Evolutionary conservation across 2,797 vertebrate genomes (phyloP), one percentile per base, ranked within the genome.

Genomic region (Hylomyscus alleni): DNA sequence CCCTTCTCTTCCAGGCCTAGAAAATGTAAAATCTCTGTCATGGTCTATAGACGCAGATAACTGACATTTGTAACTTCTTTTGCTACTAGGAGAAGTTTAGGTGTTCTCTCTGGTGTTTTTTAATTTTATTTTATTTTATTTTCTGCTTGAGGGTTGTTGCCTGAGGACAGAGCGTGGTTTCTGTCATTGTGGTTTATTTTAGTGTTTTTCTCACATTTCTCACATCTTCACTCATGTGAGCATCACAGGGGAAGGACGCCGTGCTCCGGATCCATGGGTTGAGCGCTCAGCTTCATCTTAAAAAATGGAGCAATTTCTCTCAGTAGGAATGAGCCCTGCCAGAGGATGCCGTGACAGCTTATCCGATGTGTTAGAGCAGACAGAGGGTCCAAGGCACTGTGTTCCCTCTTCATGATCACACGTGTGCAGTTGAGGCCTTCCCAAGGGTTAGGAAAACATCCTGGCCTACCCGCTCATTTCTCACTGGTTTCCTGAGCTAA

Each of bases 401-500:
- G 4, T 15, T 26, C 26, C 17, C 44, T 20, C 11, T 75, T 89
- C 9, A 44, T 4, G 69, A 50, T 5, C 56, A 37, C 19, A n/a
- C 14, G n/a, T 13, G 62, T 24, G 17, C 29, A 26, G 37, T 22
- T 40, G 58, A 76, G 60, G 54, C 78, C 31, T 75, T 37, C 24
- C 91, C 65, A 50, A 95, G 80, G 84, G 92, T 97, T 96, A 96
- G 84, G 60, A 97, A 97, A 96, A 97, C 96, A 97, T 97, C 97
- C 95, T 90, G 96, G 72, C 1, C 0, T 80, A 94, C 93, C 76
- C 40, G 10, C 91, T 92, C 96, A 88, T 80, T 73, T 92, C 44
- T 94, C 93, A 85, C 82, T 96, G 86, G 80, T 84, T 98, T 98
- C 98, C 97, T 98, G 97, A 97, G 93, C 96, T 96, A 96, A 97